phyloP scores from a whole-genome alignment of 2,113 vertebrate genomes.

The Mystacornis crossleyi region DNA sequence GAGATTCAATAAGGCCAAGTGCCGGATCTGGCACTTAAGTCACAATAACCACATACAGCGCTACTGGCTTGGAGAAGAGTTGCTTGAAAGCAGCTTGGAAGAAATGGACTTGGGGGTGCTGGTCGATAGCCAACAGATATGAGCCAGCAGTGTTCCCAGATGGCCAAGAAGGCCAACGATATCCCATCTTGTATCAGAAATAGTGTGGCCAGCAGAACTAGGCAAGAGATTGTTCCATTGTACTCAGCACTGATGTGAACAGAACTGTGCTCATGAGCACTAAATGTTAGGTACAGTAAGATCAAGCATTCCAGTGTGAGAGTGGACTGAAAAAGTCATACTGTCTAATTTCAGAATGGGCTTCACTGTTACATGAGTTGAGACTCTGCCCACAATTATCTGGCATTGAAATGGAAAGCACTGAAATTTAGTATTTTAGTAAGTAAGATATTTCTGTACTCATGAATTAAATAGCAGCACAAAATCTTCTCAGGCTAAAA shows the following conservation, averaged over 20 bases:
- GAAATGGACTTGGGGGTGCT: neutral
- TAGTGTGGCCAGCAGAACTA: neutral
- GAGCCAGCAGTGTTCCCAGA: neutral
- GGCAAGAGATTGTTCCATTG: neutral
- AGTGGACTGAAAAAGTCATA: neutral
- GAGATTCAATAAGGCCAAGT: neutral
- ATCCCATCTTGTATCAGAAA: neutral
- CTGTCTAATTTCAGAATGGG: neutral
- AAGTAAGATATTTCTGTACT: neutral
- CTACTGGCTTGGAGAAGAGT: neutral
- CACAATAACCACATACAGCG: neutral
- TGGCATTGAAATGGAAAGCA: neutral
- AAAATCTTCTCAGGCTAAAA: neutral
- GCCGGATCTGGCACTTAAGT: neutral
- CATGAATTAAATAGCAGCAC: neutral
- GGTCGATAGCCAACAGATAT: neutral
- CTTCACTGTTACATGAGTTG: neutral
- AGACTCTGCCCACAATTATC: neutral
- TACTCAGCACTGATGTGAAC: neutral
- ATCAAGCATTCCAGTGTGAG: neutral
- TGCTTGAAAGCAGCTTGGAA: neutral
- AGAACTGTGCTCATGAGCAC: accelerated
- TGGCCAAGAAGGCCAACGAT: neutral
- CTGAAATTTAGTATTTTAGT: neutral
- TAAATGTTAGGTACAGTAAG: neutral